Base-by-base conservation (phyloP, 2,888 invertebrate genomes). In the Latrodectus hesperus region DNA sequence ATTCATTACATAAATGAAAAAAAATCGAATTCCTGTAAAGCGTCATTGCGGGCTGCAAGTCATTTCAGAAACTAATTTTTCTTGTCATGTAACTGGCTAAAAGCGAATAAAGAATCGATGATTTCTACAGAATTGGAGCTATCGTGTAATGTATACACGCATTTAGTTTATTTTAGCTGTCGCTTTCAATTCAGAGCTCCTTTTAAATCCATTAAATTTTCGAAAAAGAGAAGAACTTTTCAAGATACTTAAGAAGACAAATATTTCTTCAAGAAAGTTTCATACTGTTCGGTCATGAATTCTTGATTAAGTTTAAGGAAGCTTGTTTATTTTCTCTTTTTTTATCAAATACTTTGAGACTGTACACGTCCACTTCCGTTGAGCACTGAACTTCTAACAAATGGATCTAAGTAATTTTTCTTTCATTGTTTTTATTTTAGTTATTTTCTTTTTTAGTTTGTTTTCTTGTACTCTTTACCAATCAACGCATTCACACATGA, bases 241-340 rank as follows among this genome's bases (percentile, higher is more conserved):
- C 77, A 26, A 53, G 77, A 77, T 77, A 77, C 77, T 77, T 77
- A 77, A 67, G 77, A 77, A 77, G 77, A 77, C 53, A 77, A 77
- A 77, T 77, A 77, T 77, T 77, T 77, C 77, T 77, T 77, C 65
- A 64, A 17, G 65, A 76, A 76, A 77, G 68, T 77, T 77, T 26
- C 26, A 68, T 67, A 68, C 77, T 77, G 22, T 53, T 77, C 68
- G 6, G 53, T 77, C 77, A 77, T 77, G 68, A 77, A 77, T 77
- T 77, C 77, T 77, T 77, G 77, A 77, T 77, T 77, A 77, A 77
- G 77, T 67, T 68, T 77, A 77, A 77, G 68, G 68, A 52, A 68
- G 53, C 12, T 14, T n/a, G 16, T 16, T 26, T 60, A 55, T 16
- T 26, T 60, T n/a, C 11, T 17, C 12, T 22, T 22, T 22, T 51